phyloP scores from a whole-genome alignment of 2,888 invertebrate genomes.

The Dioctria rufipes region DNA sequence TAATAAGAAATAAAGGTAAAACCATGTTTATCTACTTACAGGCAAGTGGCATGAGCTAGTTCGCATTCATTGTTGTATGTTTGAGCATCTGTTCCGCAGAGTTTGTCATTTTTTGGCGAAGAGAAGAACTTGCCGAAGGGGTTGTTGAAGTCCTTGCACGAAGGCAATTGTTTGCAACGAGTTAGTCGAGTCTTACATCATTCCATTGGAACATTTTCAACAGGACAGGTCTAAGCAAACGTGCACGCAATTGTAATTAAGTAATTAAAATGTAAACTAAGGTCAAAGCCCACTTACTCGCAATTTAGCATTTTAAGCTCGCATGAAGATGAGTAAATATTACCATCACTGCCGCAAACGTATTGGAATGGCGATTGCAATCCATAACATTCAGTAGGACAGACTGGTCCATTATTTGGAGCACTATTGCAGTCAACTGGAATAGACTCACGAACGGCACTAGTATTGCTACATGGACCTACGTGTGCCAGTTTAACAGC shows the following conservation, averaged over 20 bases:
- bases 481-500: slow-evolving; percentile 70
- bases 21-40: slow-evolving; percentile 74
- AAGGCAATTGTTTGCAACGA: slow-evolving; percentile 83
- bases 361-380: slow-evolving; percentile 68
- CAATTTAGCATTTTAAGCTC: slow-evolving; percentile 91
- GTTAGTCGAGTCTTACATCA: slow-evolving; percentile 83
- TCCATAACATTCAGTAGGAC: slow-evolving; percentile 82
- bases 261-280: background rate
- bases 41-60: slow-evolving; percentile 86
- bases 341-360: slow-evolving; percentile 92
- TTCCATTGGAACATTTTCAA: slow-evolving; percentile 75
- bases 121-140: slow-evolving; percentile 72
- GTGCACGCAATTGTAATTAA: background rate
- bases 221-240: slow-evolving; percentile 66
- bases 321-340: slow-evolving; percentile 89
- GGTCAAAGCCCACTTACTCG: slow-evolving; percentile 76
- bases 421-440: slow-evolving; percentile 90
- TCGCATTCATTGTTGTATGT: slow-evolving; percentile 89
- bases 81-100: slow-evolving; percentile 92
- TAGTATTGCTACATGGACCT: slow-evolving; percentile 71
- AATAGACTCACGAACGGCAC: slow-evolving; percentile 89
- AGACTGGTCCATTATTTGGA: slow-evolving; percentile 90
- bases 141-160: slow-evolving; percentile 74
- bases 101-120: slow-evolving; percentile 79
- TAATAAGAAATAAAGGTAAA: background rate